Base-by-base conservation (phyloP, 2,113 vertebrate species). In the Neolamprologus modestus region DNA sequence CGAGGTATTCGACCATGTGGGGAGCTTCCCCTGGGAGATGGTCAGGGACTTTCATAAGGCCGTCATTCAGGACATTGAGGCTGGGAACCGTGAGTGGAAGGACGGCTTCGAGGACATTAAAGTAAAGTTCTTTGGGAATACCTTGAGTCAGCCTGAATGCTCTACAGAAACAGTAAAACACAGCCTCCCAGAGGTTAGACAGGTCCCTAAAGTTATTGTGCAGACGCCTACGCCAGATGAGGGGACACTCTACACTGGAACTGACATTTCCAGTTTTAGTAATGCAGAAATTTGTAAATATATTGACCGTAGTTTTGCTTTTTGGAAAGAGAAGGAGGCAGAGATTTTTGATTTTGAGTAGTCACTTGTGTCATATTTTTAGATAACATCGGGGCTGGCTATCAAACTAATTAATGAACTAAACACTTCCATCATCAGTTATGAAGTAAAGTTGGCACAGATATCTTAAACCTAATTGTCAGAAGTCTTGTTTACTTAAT, bases 291-390 rank as follows among this genome's bases (percentile, higher is more conserved):
- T 99, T 45, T 99, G 98, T 83, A 97, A 97, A 88, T 99, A 98
- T 94, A 98, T 99, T 6, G 97, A 98, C 87, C 97, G 98, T 3
- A 99, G 99, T 94, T 99, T 99, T 59, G 97, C 99, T 85, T 99
- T 99, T 95, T 99, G 99, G 99, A 99, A 99, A 95, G 98, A 99
- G 92, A 99, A 98, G 24, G 98, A 99, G 82, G 98, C 98, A 0
- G 99, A 99, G 95, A 97, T 99, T 92, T 99, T 99, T 96, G 94
- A 96, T 92, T 96, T 97, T 84, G 97, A 98, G 66, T 97, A 97
- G 88, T 71, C 83, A 52, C 6, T 82, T 86, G 81, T 87, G 66
- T 86, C 59, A 73, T 88, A 47, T 53, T 94, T 92, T 90, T 89
- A 33, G 53, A 57, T 90, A 40, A 76, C 12, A 28, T 88, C 24